Percentiles rank a stretch among this genome's conserved stretches.
Conservation (phyloP, 2,797 vertebrate genomes). For the Anguilla pacifica region DNA sequence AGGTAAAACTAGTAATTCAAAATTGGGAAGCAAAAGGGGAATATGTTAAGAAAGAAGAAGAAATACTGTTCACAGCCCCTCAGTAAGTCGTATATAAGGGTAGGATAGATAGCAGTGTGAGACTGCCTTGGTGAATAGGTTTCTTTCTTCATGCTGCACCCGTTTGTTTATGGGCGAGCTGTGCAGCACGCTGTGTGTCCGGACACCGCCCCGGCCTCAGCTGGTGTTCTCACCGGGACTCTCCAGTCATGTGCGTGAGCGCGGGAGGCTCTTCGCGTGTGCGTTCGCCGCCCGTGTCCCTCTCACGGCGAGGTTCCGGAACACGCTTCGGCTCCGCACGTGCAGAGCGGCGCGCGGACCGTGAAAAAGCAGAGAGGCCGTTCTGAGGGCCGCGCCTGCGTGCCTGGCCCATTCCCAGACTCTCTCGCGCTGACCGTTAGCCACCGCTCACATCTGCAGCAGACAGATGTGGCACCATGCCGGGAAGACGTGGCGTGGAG, state of each 20-base stretch:
- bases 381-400: background rate
- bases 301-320: background rate
- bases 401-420: background rate
- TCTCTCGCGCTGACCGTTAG: background rate
- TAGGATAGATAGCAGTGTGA: background rate
- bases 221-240: background rate
- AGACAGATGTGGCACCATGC: background rate
- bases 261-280: background rate
- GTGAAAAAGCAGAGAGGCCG: background rate
- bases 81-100: background rate
- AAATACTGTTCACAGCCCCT: background rate
- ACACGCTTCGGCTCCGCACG: background rate
- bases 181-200: background rate
- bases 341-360: background rate
- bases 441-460: background rate
- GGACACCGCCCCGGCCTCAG: background rate
- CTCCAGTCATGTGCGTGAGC: background rate
- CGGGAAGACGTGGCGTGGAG: background rate
- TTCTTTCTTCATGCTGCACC: background rate
- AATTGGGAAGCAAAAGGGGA: background rate
- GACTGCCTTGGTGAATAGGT: background rate
- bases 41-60: background rate
- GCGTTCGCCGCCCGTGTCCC: background rate
- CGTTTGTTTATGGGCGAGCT: background rate
- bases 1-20: background rate